These are phyloP conservation scores for Astyanax mexicanus DNA, from an alignment of 2,797 vertebrate genomes.

Conservation along the genomic window DNA sequence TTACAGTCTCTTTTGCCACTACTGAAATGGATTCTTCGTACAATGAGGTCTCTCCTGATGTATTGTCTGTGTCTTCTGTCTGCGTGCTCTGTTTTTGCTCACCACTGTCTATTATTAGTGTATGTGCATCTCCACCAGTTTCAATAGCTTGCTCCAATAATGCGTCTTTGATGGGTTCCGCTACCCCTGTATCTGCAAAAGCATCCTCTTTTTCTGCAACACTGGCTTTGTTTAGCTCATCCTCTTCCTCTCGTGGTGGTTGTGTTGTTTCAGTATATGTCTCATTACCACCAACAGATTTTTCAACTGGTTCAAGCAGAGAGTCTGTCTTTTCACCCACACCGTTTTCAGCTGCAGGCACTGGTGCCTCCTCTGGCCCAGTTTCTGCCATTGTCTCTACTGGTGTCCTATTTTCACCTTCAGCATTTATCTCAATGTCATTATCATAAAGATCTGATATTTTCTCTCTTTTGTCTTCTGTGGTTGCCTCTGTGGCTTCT, in stretches of 20 bases:
- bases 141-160: not conserved
- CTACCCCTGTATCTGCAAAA: not conserved
- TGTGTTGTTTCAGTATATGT: too few relatives aligned
- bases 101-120: not conserved
- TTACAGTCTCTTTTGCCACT: not conserved
- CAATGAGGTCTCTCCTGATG: not conserved
- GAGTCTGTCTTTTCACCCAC: too few relatives aligned
- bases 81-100: not conserved
- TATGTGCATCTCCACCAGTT: not conserved
- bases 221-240: not conserved
- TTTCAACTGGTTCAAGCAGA: not conserved
- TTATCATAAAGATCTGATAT: too few relatives aligned
- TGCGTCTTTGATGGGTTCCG: not conserved
- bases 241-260: not conserved
- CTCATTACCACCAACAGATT: conserved; percentile 11
- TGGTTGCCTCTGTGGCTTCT: too few relatives aligned
- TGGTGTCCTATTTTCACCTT: too few relatives aligned
- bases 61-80: not conserved
- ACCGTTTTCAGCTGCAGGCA: not conserved
- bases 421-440: too few relatives aligned
- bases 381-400: too few relatives aligned
- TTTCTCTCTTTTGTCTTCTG: too few relatives aligned
- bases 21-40: not conserved
- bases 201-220: not conserved
- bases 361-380: not conserved